phyloP scores from a whole-genome alignment of 2,797 vertebrate species.

The Xyrichtys novacula region DNA sequence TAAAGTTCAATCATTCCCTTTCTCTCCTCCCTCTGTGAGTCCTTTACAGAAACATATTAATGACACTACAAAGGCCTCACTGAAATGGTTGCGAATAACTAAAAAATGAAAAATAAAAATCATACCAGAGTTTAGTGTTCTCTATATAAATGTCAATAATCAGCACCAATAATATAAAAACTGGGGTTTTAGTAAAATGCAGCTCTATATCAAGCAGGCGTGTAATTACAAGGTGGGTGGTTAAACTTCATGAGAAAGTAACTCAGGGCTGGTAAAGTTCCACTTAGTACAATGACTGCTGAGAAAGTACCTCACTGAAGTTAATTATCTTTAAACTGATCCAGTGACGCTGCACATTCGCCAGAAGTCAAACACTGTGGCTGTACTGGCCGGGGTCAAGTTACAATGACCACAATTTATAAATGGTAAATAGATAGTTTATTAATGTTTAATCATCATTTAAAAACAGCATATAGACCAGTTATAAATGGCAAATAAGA shows the following conservation, averaged over 20 bases:
- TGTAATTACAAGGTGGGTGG: slow-evolving; percentile 21
- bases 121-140: slow-evolving; percentile 11
- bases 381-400: slow-evolving; percentile 10
- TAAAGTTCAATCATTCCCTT: slow-evolving; percentile 46
- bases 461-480: no score
- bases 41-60: slow-evolving; percentile 47
- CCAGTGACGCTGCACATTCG: slow-evolving; percentile 23
- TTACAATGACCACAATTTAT: no score
- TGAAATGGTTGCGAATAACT: slow-evolving; percentile 10
- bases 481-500: no score
- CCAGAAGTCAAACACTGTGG: slow-evolving; percentile 20
- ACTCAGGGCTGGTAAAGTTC: slow-evolving; percentile 36
- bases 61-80: slow-evolving; percentile 35
- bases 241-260: slow-evolving; percentile 37
- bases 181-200: slow-evolving; percentile 24
- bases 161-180: slow-evolving; percentile 14
- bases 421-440: no score
- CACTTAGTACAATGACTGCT: slow-evolving; percentile 25
- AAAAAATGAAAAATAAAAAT: neutral
- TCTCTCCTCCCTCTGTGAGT: slow-evolving; percentile 14
- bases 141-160: slow-evolving; percentile 27
- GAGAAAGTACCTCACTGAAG: slow-evolving; percentile 41
- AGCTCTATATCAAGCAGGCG: neutral
- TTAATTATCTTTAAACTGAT: slow-evolving; percentile 58
- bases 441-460: no score